These are phyloP conservation scores for Phataginus tricuspis DNA, from an alignment of 2,797 vertebrate genomes.

Conservation along the genomic window DNA sequence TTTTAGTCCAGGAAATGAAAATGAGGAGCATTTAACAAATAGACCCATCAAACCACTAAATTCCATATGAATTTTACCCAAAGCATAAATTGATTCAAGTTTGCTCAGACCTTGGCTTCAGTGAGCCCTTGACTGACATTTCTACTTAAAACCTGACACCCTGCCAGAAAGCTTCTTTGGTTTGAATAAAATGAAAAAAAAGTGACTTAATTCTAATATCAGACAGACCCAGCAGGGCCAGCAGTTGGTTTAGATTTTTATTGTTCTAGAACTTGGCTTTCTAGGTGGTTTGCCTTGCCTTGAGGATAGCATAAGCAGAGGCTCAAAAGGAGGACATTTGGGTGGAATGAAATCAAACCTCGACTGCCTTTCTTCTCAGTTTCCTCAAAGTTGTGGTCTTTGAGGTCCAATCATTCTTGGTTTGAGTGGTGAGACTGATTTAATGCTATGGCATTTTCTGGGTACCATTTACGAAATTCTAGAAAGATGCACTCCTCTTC, in stretches of 20 bases:
- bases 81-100: not conserved
- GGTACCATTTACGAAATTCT: not conserved
- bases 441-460: not conserved
- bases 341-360: not conserved
- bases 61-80: not conserved
- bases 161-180: conserved; percentile 26
- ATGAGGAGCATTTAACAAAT: not conserved
- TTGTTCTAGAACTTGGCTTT: not conserved
- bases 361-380: not conserved
- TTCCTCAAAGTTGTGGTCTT: not conserved
- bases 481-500: not conserved
- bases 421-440: not conserved
- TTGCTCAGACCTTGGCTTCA: not conserved
- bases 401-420: not conserved
- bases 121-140: conserved; percentile 41
- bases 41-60: not conserved
- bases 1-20: not conserved
- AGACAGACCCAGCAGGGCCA: not conserved
- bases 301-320: not conserved
- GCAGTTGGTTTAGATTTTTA: not conserved
- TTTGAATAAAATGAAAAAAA: conserved; percentile 44
- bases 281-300: not conserved
- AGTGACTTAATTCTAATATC: conserved; percentile 31
- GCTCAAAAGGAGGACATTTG: not conserved
- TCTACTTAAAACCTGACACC: conserved; percentile 53